Conservation (phyloP, 2,888 invertebrate genomes). For the Pediacus dermestoides region DNA sequence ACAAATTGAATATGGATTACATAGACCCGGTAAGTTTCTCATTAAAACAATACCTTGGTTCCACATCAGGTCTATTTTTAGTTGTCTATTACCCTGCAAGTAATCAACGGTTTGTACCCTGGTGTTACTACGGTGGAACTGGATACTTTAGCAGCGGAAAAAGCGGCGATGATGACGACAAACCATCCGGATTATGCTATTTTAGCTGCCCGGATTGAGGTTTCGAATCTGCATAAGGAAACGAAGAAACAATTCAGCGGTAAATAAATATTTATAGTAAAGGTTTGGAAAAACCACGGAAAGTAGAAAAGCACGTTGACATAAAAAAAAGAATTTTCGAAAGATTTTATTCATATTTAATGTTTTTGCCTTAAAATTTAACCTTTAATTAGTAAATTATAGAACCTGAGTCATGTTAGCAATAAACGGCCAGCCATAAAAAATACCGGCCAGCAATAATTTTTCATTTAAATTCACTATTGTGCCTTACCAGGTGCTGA, state of each 20-base stretch:
- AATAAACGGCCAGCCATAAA: too few relatives aligned
- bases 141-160: constrained; percentile 97
- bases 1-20: constrained; percentile 92
- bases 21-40: constrained; percentile 82
- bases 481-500: too few relatives aligned
- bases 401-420: too few relatives aligned
- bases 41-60: constrained; percentile 5
- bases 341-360: too few relatives aligned
- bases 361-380: too few relatives aligned
- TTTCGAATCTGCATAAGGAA: constrained; percentile 97
- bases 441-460: too few relatives aligned
- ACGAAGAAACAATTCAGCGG: constrained; percentile 92
- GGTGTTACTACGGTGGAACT: constrained; percentile 96
- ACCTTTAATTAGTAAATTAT: too few relatives aligned
- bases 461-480: too few relatives aligned
- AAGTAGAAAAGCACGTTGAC: too few relatives aligned
- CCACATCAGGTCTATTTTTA: constrained; percentile 15
- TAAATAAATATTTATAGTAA: too few relatives aligned
- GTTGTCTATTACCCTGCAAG: constrained; percentile 75
- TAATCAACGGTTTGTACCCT: constrained; percentile 90
- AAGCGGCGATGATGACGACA: constrained; percentile 96
- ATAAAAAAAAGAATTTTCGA: too few relatives aligned
- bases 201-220: constrained; percentile 79
- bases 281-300: too few relatives aligned
- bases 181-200: constrained; percentile 95